These are phyloP conservation scores for Colossoma macropomum DNA, from an alignment of 2,113 vertebrate species.

Conservation along the genomic window DNA sequence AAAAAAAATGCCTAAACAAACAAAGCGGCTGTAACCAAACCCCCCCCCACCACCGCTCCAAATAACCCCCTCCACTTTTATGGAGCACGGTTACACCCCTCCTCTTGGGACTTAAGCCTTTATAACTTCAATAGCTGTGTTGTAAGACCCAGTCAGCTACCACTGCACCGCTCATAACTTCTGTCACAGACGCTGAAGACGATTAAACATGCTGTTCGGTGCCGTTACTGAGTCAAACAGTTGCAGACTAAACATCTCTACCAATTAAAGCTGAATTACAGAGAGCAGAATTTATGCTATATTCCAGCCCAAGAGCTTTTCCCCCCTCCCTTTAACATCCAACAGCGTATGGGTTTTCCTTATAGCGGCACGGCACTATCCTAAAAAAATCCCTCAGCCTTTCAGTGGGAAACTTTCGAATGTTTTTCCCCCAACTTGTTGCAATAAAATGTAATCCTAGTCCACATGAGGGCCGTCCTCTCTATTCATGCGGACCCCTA, in stretches of 20 bases:
- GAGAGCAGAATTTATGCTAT: not conserved
- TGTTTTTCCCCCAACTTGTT: not conserved
- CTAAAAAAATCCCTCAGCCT: not conserved
- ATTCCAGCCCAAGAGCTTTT: not conserved
- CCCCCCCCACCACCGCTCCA: slow-evolving; percentile 51
- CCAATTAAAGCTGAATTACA: slow-evolving; percentile 47
- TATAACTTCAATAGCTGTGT: slow-evolving; percentile 59
- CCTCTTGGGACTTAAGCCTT: slow-evolving; percentile 50
- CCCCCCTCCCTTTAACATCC: not conserved
- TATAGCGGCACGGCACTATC: not conserved
- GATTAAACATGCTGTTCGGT: slow-evolving; percentile 65
- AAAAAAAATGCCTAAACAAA: slow-evolving; percentile 67
- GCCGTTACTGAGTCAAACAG: slow-evolving; percentile 57
- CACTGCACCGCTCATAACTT: slow-evolving; percentile 54
- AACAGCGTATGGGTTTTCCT: not conserved
- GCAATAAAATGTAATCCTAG: not conserved
- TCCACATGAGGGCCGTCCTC: not conserved
- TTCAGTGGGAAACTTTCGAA: slow-evolving; percentile 3
- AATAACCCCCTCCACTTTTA: slow-evolving; percentile 50
- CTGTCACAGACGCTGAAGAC: slow-evolving; percentile 65
- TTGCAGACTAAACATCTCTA: slow-evolving; percentile 73
- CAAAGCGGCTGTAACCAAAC: slow-evolving; percentile 74
- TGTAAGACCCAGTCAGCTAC: slow-evolving; percentile 59
- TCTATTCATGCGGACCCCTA: not conserved
- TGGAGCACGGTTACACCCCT: slow-evolving; percentile 19